phyloP scores from a whole-genome alignment of 2,113 vertebrate species.

The Octodon degus region DNA sequence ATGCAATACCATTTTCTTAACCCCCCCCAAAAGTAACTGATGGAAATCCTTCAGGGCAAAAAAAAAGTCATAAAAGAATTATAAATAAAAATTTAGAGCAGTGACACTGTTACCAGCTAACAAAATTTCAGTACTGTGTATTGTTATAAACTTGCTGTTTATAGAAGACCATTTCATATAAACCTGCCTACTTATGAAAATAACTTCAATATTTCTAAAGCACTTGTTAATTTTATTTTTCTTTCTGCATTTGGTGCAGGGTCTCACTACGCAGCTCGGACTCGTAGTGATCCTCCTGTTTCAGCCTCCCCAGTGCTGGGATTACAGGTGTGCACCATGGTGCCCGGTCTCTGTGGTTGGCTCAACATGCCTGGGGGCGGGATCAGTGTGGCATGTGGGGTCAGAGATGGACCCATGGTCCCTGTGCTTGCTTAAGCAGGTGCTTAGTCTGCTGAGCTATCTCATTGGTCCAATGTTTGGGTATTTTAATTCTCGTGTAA shows the following conservation, averaged over 20 bases:
- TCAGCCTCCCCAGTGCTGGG: no score
- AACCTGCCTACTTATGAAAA: background rate
- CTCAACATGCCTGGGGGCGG: no score
- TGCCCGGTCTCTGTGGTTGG: no score
- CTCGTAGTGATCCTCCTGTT: no score
- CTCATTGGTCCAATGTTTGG: background rate
- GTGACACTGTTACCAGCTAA: background rate
- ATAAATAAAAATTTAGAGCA: constrained; percentile 40
- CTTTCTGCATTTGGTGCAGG: no score
- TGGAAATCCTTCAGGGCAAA: background rate
- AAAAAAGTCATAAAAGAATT: background rate
- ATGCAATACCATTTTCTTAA: background rate
- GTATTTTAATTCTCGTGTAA: background rate
- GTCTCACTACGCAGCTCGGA: no score
- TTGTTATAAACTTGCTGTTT: constrained; percentile 12
- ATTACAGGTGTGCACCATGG: no score
- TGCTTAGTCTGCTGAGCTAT: no score
- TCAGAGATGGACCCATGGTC: no score
- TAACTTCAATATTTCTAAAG: constrained; percentile 11
- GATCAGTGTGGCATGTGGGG: no score
- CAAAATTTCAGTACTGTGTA: background rate
- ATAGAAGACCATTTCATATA: background rate
- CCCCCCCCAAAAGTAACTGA: background rate
- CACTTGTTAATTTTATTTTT: background rate
- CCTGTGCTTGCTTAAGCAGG: no score